phyloP scores from a whole-genome alignment of 2,888 invertebrate genomes.

The Lasioglossum figueresi region DNA sequence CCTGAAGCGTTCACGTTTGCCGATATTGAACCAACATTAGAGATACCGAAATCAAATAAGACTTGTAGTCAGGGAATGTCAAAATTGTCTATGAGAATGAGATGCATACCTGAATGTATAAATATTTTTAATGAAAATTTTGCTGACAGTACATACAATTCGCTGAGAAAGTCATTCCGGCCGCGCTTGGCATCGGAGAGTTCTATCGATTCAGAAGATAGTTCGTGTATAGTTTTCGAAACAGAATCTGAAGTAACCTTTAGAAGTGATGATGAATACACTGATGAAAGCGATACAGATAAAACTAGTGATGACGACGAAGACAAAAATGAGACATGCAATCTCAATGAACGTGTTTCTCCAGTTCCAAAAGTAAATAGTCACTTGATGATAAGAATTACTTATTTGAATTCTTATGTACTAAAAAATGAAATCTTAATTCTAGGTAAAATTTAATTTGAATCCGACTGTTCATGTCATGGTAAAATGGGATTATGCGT shows the following conservation, averaged over 20 bases:
- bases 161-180: constrained; percentile 50
- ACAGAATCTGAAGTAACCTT: constrained; percentile 67
- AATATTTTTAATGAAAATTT: constrained; percentile 29
- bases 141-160: constrained; percentile 29
- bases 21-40: constrained; percentile 60
- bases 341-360: background rate
- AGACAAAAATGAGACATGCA: constrained; percentile 4
- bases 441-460: constrained; percentile 85
- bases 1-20: constrained; percentile 55
- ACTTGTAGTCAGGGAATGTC: constrained; percentile 20
- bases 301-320: constrained; percentile 43
- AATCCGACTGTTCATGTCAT: constrained; percentile 84
- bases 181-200: constrained; percentile 73
- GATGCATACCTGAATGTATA: constrained; percentile 62
- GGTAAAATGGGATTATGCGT: constrained; percentile 86
- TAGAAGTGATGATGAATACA: constrained; percentile 52
- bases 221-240: constrained; percentile 77
- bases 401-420: constrained; percentile 16
- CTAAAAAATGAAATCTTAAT: constrained; percentile 47
- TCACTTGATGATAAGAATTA: background rate
- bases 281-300: constrained; percentile 44
- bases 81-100: constrained; percentile 58
- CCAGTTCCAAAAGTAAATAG: constrained; percentile 47
- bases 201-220: constrained; percentile 79
- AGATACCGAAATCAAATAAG: constrained; percentile 49